Percentiles rank a stretch among this genome's conserved stretches.
phyloP scores from a whole-genome alignment of 1,140 invertebrate species.

The Metopolophium dirhodum region DNA sequence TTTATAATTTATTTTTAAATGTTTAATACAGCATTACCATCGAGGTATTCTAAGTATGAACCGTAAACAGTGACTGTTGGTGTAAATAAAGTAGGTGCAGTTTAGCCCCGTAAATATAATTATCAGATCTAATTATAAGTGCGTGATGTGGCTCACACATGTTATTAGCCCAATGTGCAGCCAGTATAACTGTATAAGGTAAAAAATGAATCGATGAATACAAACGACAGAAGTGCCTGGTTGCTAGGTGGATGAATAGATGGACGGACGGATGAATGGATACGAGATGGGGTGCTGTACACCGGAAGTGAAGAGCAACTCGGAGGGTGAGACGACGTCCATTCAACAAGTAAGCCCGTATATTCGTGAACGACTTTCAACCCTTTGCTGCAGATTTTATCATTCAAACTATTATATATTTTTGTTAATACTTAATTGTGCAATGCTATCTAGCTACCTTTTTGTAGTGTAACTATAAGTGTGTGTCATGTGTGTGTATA shows the following conservation, averaged over 20 bases:
- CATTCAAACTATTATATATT: neutral
- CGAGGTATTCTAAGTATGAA: neutral
- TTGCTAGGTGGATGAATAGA: neutral
- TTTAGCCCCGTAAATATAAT: neutral
- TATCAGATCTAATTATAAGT: neutral
- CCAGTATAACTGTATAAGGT: neutral
- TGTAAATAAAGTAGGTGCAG: neutral
- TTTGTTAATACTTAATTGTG: neutral
- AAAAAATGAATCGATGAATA: neutral
- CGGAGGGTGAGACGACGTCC: conserved; percentile 37
- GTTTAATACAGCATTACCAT: neutral
- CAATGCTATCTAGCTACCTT: neutral
- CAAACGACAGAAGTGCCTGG: neutral
- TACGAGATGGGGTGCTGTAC: neutral
- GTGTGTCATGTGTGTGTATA: neutral
- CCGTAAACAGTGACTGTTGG: neutral
- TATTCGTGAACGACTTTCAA: conserved; percentile 35
- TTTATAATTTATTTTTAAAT: neutral
- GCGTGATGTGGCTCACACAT: neutral
- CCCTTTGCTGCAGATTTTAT: neutral
- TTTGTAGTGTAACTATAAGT: neutral
- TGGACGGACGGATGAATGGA: neutral
- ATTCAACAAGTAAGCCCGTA: conserved; percentile 56
- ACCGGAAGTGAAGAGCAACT: conserved; percentile 53
- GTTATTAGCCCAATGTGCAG: neutral